Evolutionary conservation across 2,797 vertebrate species (phyloP).

Genomic region (Tolypeutes matacus): DNA sequence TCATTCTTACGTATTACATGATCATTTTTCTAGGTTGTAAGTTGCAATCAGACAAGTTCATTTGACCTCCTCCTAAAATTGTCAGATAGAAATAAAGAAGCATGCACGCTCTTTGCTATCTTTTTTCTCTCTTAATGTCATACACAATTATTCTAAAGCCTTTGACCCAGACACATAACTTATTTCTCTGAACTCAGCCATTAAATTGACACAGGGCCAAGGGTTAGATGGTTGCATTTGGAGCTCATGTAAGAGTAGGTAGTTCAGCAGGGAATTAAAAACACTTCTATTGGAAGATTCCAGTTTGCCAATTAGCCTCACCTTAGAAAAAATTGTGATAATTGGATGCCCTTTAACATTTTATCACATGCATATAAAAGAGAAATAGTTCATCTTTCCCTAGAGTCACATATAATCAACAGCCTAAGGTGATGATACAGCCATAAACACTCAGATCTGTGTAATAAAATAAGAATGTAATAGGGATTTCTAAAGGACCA

Average conservation of each 20-base stretch:
- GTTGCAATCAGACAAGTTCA: neutral
- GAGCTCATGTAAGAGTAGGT: neutral
- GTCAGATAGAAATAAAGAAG: neutral
- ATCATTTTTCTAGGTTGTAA: neutral
- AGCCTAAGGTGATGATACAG: neutral
- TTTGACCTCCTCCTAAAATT: neutral
- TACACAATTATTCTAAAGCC: neutral
- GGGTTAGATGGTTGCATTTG: neutral
- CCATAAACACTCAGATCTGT: neutral
- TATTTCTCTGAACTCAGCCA: neutral
- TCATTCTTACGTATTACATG: neutral
- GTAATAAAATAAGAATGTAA: neutral
- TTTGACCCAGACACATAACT: neutral
- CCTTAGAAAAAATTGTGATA: neutral
- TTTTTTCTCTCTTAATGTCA: neutral
- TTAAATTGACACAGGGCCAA: neutral
- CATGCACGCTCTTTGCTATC: neutral
- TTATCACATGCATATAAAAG: neutral
- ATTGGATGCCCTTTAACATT: neutral
- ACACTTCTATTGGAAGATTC: conserved; percentile 3
- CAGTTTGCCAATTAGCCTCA: neutral
- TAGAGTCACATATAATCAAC: neutral
- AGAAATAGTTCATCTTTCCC: neutral
- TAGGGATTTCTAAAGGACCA: neutral
- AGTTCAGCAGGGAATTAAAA: neutral